Evolutionary conservation across 2,797 vertebrate genomes (phyloP).

Genomic region (Botia almorhae): DNA sequence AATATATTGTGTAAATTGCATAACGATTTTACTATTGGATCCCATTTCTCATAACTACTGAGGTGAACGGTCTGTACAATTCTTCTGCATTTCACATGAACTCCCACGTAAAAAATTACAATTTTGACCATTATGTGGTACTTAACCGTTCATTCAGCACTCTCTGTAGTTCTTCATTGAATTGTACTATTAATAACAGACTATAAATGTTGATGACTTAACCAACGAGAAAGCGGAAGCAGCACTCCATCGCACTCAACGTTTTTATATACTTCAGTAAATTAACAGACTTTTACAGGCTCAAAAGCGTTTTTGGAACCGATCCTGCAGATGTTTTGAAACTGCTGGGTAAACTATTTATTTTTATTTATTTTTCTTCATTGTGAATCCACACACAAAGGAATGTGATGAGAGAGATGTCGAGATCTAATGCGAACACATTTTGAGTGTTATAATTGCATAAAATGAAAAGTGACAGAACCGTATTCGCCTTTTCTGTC

Average conservation of each 20-base stretch:
- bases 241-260: slow-evolving; percentile 29
- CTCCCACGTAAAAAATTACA: slow-evolving; percentile 18
- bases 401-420: neutral
- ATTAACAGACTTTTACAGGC: slow-evolving; percentile 21
- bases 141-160: neutral
- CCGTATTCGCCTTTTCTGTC: neutral
- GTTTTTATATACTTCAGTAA: slow-evolving; percentile 30
- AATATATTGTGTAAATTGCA: slow-evolving; percentile 55
- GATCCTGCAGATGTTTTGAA: slow-evolving; percentile 1
- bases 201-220: slow-evolving; percentile 23
- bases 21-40: slow-evolving; percentile 45
- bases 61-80: slow-evolving; percentile 9
- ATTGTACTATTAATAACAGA: slow-evolving; percentile 32
- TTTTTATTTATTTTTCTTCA: slow-evolving; percentile 37
- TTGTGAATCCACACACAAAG: neutral
- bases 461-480: neutral
- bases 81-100: slow-evolving; percentile 37
- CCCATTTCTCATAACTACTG: slow-evolving; percentile 41
- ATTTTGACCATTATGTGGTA: slow-evolving; percentile 36
- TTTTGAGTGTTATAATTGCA: neutral
- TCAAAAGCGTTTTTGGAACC: neutral
- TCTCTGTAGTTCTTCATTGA: slow-evolving; percentile 13
- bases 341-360: slow-evolving; percentile 40
- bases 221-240: slow-evolving; percentile 21
- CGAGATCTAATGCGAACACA: neutral